phyloP scores from a whole-genome alignment of 2,113 vertebrate genomes.

The Ariopsis seemanni region DNA sequence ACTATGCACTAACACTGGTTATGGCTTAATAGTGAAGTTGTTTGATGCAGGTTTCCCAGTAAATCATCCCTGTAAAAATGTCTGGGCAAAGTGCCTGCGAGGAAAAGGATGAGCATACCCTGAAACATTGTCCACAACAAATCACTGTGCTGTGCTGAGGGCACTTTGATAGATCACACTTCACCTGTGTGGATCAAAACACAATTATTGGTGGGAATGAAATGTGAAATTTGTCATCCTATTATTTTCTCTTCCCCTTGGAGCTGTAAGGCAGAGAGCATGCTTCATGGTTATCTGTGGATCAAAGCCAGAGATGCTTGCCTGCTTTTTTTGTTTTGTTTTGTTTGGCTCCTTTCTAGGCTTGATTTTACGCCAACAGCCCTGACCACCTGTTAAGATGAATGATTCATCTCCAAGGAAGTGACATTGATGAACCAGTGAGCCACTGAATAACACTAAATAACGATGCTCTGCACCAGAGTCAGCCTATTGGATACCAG shows the following conservation, averaged over 20 bases:
- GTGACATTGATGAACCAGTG: slow-evolving; percentile 38
- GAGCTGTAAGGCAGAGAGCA: slow-evolving; percentile 8
- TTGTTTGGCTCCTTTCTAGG: not conserved
- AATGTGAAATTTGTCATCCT: slow-evolving; percentile 37
- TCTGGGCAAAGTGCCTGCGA: not conserved
- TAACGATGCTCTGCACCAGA: slow-evolving; percentile 2
- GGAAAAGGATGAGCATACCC: not conserved
- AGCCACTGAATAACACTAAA: slow-evolving; percentile 17
- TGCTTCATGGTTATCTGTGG: slow-evolving; percentile 21
- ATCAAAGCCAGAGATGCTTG: slow-evolving; percentile 40
- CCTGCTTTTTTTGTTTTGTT: slow-evolving; percentile 4
- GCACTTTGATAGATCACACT: slow-evolving; percentile 25
- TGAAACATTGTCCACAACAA: not conserved
- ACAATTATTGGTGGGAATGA: slow-evolving; percentile 13
- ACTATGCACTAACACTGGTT: not conserved
- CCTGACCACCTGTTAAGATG: slow-evolving; percentile 43
- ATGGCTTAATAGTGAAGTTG: not conserved
- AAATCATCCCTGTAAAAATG: not conserved
- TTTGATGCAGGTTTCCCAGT: not conserved
- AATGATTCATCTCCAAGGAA: slow-evolving; percentile 43
- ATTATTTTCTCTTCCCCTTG: slow-evolving; percentile 31
- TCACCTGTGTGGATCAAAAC: slow-evolving; percentile 28
- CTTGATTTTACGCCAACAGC: slow-evolving; percentile 22
- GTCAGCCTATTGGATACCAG: slow-evolving; percentile 28
- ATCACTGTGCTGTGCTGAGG: slow-evolving; percentile 5